A percentile compares a stretch with the other conserved stretches of the same genome.
Conservation (phyloP, 2,797 vertebrate species). For the Craterocephalus amniculus region DNA sequence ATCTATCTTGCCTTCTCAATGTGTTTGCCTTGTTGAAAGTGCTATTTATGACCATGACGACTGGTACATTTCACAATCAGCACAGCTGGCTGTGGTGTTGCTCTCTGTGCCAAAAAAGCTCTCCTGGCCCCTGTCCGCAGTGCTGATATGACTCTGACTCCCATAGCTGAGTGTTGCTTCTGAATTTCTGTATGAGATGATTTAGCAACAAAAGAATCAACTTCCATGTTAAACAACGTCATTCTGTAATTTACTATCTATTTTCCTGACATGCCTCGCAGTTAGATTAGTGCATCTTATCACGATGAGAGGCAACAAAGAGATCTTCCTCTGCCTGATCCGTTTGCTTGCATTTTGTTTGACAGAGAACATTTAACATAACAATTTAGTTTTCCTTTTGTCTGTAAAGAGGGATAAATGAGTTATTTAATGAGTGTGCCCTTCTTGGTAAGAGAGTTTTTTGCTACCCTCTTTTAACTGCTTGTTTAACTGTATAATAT, state of each 20-base stretch:
- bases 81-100: constrained; percentile 2
- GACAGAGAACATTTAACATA: constrained; percentile 31
- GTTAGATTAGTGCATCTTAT: constrained; percentile 7
- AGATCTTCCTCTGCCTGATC: constrained; percentile 7
- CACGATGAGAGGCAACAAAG: neutral
- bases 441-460: constrained; percentile 34
- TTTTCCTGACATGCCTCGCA: neutral
- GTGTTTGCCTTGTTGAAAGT: constrained; percentile 3
- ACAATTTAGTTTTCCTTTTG: constrained; percentile 22
- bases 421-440: constrained; percentile 40
- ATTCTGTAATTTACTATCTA: neutral
- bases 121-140: constrained; percentile 10
- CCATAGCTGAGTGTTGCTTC: neutral
- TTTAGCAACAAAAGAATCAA: constrained; percentile 16
- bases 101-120: constrained; percentile 18
- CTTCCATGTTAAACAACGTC: constrained; percentile 15
- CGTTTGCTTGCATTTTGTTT: neutral
- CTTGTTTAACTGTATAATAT: constrained; percentile 26
- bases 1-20: neutral
- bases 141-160: constrained; percentile 19
- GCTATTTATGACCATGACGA: constrained; percentile 3
- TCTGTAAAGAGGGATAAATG: constrained; percentile 10
- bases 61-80: constrained; percentile 3
- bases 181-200: constrained; percentile 21
- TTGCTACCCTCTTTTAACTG: constrained; percentile 22